Evolutionary conservation across 2,888 invertebrate genomes (phyloP), one percentile per base, ranked within the genome.

Genomic region (Selenia dentaria): DNA sequence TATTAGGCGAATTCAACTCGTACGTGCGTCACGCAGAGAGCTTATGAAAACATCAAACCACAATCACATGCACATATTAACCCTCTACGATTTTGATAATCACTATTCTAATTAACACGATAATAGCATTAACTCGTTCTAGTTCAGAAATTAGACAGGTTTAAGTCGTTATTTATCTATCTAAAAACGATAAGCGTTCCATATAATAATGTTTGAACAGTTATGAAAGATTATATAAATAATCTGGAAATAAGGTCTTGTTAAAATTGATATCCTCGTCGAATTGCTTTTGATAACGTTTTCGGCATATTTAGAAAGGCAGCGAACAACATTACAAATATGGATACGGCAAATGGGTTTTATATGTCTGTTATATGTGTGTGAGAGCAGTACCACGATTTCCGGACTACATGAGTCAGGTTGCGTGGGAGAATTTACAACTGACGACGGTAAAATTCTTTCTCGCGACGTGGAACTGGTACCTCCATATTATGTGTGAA

Each of bases 401-500:
- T 72, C 69, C 73, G 64, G 61, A 61, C 55, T 44, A 54, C 48
- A 58, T 66, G 64, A 67, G 55, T 70, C 64, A 51, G 40, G 49
- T 41, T 54, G 64, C 70, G 70, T 75, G 74, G 74, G 73, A 74
- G 70, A 73, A 67, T 64, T 61, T 54, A 66, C 60, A 69, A 62
- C 53, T 54, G 57, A 57, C 57, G 56, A 54, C 55, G 59, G 52
- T 64, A 59, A 66, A 67, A 73, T 67, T 64, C 56, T 60, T 52
- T 57, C 59, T 59, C 44, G 49, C 43, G 42, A 52, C 42, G 44
- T 36, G 37, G 53, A 46, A 52, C 50, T 49, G 35, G 36, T 41
- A 52, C n/a, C n/a, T n/a, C n/a, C n/a, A 34, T 34, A 25, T 36
- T 24, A 43, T 48, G 35, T 48, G 39, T 50, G 39, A 48, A 41